Evolutionary conservation across 2,113 vertebrate species (phyloP).

Genomic region (Apteryx mantelli): DNA sequence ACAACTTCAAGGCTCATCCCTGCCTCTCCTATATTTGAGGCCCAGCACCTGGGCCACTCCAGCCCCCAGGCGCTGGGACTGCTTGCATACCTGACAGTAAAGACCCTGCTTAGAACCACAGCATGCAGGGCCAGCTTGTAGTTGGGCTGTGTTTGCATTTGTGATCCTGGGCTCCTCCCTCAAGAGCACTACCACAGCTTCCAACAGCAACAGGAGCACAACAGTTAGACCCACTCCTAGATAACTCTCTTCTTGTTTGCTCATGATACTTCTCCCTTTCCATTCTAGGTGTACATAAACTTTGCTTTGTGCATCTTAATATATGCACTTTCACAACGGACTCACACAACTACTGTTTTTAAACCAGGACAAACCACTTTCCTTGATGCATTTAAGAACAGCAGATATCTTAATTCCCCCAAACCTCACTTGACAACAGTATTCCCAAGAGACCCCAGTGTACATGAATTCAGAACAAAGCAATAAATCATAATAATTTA

Average conservation of each 20-base stretch:
- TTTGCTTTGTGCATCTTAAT: not conserved
- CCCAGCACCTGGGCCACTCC: not conserved
- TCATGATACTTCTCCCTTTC: not conserved
- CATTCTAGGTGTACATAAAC: not conserved
- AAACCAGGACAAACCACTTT: conserved; percentile 22
- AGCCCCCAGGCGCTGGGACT: not conserved
- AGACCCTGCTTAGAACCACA: not conserved
- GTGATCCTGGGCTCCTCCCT: not conserved
- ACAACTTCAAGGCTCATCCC: not conserved
- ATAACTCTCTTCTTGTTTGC: not conserved
- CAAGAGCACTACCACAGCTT: not conserved
- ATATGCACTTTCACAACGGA: not conserved
- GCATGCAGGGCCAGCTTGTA: not conserved
- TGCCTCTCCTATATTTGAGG: not conserved
- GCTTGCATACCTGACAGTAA: not conserved
- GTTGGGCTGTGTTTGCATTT: not conserved
- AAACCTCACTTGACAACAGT: conserved; percentile 48
- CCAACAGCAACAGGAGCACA: not conserved
- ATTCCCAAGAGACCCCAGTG: not conserved
- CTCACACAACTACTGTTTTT: not conserved
- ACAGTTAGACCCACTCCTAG: not conserved
- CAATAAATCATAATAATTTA: conserved; percentile 38
- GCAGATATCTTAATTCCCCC: conserved; percentile 20
- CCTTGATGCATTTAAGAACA: conserved; percentile 18
- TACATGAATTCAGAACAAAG: conserved; percentile 48